Percentiles rank a stretch among this genome's conserved stretches.
These are phyloP conservation scores for Gasterosteus aculeatus DNA, from an alignment of 2,113 vertebrate species.

Conservation along the genomic window DNA sequence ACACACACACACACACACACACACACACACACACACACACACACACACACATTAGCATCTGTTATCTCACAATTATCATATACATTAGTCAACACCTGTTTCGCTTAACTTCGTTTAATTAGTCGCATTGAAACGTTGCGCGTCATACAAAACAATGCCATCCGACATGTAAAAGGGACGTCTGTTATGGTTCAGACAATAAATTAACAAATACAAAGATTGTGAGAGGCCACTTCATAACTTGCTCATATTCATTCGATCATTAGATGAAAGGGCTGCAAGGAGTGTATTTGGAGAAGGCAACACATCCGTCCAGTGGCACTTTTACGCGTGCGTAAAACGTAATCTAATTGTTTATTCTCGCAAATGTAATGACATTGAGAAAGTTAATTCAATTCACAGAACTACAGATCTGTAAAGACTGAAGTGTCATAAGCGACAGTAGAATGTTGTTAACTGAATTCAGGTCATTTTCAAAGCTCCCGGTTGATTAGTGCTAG, in stretches of 20 bases:
- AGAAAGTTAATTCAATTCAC: slow-evolving; percentile 44
- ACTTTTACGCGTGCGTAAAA: slow-evolving; percentile 38
- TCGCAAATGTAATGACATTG: slow-evolving; percentile 2
- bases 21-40: background rate
- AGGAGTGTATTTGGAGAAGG: background rate
- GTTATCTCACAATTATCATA: slow-evolving; percentile 86
- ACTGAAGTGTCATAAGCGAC: slow-evolving; percentile 33
- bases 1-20: slow-evolving; percentile 9
- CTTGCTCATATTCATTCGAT: background rate
- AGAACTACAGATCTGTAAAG: slow-evolving; percentile 25
- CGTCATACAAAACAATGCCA: slow-evolving; percentile 59
- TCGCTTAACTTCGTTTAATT: slow-evolving; percentile 80
- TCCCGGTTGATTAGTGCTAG: slow-evolving; percentile 26
- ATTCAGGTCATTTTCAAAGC: slow-evolving; percentile 45
- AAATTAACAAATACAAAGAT: slow-evolving; percentile 47
- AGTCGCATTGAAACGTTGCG: slow-evolving; percentile 65
- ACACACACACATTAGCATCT: slow-evolving; percentile 73
- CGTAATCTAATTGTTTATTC: background rate
- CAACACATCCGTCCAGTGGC: too few species aligned
- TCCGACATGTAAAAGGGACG: slow-evolving; percentile 45
- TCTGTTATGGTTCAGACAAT: slow-evolving; percentile 59
- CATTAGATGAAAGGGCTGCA: background rate
- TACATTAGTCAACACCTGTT: slow-evolving; percentile 86
- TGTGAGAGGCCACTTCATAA: background rate
- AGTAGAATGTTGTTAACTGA: slow-evolving; percentile 55